Evolutionary conservation across 2,888 invertebrate genomes (phyloP).

Genomic region (Nymphalis urticae): DNA sequence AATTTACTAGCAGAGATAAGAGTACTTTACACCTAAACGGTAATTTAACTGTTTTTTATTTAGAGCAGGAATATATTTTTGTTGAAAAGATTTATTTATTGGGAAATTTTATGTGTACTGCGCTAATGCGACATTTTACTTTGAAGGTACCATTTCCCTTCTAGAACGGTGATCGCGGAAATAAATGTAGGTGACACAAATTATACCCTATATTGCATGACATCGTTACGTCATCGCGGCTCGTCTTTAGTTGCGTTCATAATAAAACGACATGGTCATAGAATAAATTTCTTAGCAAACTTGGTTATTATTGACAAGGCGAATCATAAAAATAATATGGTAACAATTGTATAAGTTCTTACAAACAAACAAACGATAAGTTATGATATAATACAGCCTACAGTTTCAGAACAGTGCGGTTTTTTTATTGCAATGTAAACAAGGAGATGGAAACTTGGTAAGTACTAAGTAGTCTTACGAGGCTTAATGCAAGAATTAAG

Average conservation of each 20-base stretch:
- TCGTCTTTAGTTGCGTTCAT: neutral
- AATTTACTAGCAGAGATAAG: constrained; percentile 25
- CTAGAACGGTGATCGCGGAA: neutral
- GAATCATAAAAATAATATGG: too few species aligned
- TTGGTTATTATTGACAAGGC: too few species aligned
- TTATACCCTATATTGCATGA: neutral
- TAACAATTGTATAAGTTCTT: too few species aligned
- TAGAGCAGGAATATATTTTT: neutral
- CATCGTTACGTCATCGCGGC: too few species aligned
- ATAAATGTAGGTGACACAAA: constrained; percentile 2
- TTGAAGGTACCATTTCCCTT: neutral
- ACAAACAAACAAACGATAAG: too few species aligned
- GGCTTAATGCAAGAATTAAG: too few species aligned
- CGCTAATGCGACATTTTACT: neutral
- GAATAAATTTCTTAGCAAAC: neutral
- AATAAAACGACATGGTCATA: neutral
- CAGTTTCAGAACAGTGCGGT: too few species aligned
- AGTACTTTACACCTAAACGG: constrained; percentile 16
- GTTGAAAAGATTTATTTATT: constrained; percentile 4
- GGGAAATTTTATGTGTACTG: neutral
- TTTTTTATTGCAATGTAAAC: too few species aligned
- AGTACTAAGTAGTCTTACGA: too few species aligned
- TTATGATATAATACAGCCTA: too few species aligned
- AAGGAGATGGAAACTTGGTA: too few species aligned
- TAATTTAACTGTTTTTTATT: constrained; percentile 20